These are phyloP conservation scores for Protaetia brevitarsis DNA, from an alignment of 1,140 invertebrate genomes.

Conservation along the genomic window DNA sequence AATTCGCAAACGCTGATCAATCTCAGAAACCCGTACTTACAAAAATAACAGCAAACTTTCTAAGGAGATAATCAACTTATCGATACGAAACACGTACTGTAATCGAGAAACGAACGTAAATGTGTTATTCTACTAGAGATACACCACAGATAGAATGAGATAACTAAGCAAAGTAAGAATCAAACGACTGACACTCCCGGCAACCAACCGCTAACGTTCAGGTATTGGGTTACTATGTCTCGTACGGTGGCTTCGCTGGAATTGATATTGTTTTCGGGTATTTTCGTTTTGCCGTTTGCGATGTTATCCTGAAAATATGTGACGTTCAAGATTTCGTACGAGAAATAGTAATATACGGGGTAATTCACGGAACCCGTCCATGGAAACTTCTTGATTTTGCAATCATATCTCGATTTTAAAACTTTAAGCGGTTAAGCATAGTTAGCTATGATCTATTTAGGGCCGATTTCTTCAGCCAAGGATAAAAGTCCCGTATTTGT, in stretches of 20 bases:
- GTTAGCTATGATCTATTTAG: too few relatives aligned
- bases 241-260: constrained; percentile 33
- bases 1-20: background rate
- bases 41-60: too few relatives aligned
- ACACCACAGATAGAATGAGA: background rate
- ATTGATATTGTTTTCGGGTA: constrained; percentile 28
- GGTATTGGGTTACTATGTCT: constrained; percentile 42
- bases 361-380: too few relatives aligned
- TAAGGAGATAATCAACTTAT: too few relatives aligned
- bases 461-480: too few relatives aligned
- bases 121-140: background rate
- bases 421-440: background rate
- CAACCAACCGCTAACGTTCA: constrained; percentile 41
- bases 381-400: too few relatives aligned
- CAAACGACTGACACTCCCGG: constrained; percentile 30
- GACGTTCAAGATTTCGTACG: too few relatives aligned
- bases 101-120: background rate
- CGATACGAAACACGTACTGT: background rate
- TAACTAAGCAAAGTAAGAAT: background rate
- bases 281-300: constrained; percentile 32
- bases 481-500: too few relatives aligned
- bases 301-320: constrained; percentile 44
- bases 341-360: too few relatives aligned
- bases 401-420: too few relatives aligned
- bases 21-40: background rate